Conservation (phyloP, 2,888 invertebrate genomes). For the Heteromyza rotundicornis region DNA sequence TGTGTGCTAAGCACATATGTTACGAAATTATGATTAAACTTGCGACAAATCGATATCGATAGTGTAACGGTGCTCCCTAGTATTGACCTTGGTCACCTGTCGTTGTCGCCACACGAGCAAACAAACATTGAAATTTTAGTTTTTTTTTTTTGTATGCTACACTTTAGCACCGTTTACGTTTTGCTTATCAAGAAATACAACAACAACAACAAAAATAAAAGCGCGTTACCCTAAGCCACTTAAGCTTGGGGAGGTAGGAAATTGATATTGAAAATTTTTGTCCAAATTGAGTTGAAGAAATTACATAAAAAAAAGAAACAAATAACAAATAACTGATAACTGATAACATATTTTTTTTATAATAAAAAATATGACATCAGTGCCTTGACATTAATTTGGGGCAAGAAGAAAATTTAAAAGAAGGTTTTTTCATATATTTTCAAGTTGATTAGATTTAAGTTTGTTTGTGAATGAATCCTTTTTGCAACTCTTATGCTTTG, state of each 20-base stretch:
- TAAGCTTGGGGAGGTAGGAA: conserved; percentile 14
- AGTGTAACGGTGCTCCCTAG: neutral
- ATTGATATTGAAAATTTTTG: conserved; percentile 24
- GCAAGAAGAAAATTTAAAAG: no score
- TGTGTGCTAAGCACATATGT: no score
- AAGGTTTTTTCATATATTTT: no score
- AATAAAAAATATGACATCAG: conserved; percentile 24
- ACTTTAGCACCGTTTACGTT: no score
- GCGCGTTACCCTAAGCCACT: neutral
- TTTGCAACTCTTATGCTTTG: no score
- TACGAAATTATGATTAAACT: neutral
- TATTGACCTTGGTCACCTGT: conserved; percentile 53
- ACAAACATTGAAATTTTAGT: neutral
- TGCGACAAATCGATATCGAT: neutral
- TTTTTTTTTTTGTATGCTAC: neutral
- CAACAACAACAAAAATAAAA: no score
- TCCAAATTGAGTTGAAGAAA: neutral
- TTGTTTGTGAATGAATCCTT: no score
- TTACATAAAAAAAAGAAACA: neutral
- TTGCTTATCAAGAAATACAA: neutral
- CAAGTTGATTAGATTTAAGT: no score
- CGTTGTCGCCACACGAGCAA: conserved; percentile 33
- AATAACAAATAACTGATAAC: conserved; percentile 7
- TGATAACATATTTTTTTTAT: no score
- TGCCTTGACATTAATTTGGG: conserved; percentile 27